phyloP scores from a whole-genome alignment of 2,797 vertebrate genomes.

The Dermochelys coriacea region DNA sequence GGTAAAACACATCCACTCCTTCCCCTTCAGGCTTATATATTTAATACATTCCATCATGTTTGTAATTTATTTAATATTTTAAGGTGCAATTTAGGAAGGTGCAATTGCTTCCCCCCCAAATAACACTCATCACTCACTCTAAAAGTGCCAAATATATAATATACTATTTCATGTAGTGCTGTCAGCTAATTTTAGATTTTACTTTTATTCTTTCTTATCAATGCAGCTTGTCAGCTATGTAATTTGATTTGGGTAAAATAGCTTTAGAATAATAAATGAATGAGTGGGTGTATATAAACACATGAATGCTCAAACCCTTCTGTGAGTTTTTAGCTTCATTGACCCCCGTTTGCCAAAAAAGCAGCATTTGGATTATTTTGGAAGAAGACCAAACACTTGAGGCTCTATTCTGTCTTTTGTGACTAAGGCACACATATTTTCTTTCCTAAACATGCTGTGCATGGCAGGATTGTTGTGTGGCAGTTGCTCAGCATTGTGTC shows the following conservation, averaged over 20 bases:
- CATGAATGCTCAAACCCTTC: constrained; percentile 75
- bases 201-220: constrained; percentile 75
- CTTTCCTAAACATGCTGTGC: constrained; percentile 67
- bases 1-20: constrained; percentile 41
- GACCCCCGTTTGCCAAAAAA: constrained; percentile 75
- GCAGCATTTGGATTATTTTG: constrained; percentile 76
- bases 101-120: constrained; percentile 20
- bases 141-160: constrained; percentile 53
- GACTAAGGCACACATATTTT: constrained; percentile 69
- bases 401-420: constrained; percentile 75
- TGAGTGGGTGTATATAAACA: constrained; percentile 73
- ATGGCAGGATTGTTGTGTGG: constrained; percentile 61
- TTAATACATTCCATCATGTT: constrained; percentile 62
- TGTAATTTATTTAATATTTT: constrained; percentile 74
- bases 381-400: constrained; percentile 74
- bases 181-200: constrained; percentile 74
- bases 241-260: constrained; percentile 78
- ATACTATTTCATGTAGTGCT: constrained; percentile 40
- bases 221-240: constrained; percentile 76
- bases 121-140: constrained; percentile 54
- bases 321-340: constrained; percentile 77
- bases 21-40: constrained; percentile 59
- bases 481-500: constrained; percentile 58
- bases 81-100: constrained; percentile 64
- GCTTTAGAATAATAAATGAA: constrained; percentile 80